Base-by-base conservation (phyloP, 2,888 invertebrate species). In the Morpho helenor region DNA sequence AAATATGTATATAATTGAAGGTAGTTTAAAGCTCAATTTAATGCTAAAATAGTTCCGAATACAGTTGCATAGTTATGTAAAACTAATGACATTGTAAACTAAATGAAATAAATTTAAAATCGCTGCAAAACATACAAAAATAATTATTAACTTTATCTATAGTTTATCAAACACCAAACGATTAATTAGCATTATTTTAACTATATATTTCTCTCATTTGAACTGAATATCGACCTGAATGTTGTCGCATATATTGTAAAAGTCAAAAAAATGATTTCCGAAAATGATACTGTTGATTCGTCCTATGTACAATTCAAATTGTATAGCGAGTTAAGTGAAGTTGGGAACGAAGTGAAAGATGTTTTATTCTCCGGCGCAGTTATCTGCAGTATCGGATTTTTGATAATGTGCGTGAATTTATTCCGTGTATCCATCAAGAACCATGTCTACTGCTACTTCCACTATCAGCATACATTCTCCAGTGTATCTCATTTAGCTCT, bases 381-480 rank as follows among this genome's bases (percentile, higher is more conserved):
- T 10, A 23, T 40, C 8, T 40, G 54, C 7, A 22, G 8, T 16
- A 0, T 31, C 7, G 54, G 48, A 41, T 54, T 54, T 8, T 10
- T 54, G 5, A 8, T 8, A 8, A 48, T 54, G 48, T 54, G 48
- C 10, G 9, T 42, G 5, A 45, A 46, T 9, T 7, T 48, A 10
- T 42, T 42, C n/a, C 9, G 31, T 22, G 47, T 22, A 42, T 42
- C 41, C 2, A 48, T 43, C 22, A 54, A 54, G 40, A 54, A 54
- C 9, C 7, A 48, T 40, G 5, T 54, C 7, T 54, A 43, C 42
- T 42, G 23, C 8, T 54, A 49, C 16, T 45, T 59, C 16, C 56
- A 53, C 16, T 23, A 8, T 3, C 59, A 53, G 7, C 61, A 62
- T n/a, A 53, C 56, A 9, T n/a, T 41, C 4, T 56, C 50, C 0